Evolutionary conservation across 2,888 invertebrate genomes (phyloP).

Genomic region (Scaptomyza cyrtandrae): DNA sequence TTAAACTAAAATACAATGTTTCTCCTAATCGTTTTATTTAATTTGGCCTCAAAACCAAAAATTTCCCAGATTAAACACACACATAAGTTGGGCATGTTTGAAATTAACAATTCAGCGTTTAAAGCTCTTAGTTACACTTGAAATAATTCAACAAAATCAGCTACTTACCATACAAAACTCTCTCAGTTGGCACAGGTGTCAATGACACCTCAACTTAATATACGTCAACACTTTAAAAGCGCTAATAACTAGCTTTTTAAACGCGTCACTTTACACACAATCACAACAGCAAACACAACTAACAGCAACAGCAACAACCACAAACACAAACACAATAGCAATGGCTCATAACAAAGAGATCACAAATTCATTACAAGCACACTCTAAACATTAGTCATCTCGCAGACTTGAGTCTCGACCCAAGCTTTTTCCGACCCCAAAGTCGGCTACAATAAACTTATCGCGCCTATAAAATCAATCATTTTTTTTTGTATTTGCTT

Average conservation of each 20-base stretch:
- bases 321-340: slow-evolving; percentile 33
- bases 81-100: slow-evolving; percentile 17
- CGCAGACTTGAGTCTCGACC: slow-evolving; percentile 23
- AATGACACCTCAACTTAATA: slow-evolving; percentile 45
- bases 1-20: slow-evolving; percentile 38
- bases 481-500: slow-evolving; percentile 39
- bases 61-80: background rate
- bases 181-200: slow-evolving; percentile 35
- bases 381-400: slow-evolving; percentile 69
- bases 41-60: slow-evolving; percentile 12
- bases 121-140: background rate
- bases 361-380: slow-evolving; percentile 36
- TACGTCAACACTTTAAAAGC: slow-evolving; percentile 45
- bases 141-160: background rate
- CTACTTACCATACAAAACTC: slow-evolving; percentile 1
- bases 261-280: slow-evolving; percentile 38
- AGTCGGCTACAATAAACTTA: slow-evolving; percentile 62
- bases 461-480: slow-evolving; percentile 78
- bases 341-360: slow-evolving; percentile 62
- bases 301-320: slow-evolving; percentile 3
- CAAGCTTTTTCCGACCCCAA: slow-evolving; percentile 35
- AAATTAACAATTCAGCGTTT: slow-evolving; percentile 22
- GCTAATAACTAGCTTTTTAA: slow-evolving; percentile 64
- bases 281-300: background rate
- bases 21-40: slow-evolving; percentile 28